Evolutionary conservation across 2,113 vertebrate genomes (phyloP).

Genomic region (human (Homo sapiens)): DNA sequence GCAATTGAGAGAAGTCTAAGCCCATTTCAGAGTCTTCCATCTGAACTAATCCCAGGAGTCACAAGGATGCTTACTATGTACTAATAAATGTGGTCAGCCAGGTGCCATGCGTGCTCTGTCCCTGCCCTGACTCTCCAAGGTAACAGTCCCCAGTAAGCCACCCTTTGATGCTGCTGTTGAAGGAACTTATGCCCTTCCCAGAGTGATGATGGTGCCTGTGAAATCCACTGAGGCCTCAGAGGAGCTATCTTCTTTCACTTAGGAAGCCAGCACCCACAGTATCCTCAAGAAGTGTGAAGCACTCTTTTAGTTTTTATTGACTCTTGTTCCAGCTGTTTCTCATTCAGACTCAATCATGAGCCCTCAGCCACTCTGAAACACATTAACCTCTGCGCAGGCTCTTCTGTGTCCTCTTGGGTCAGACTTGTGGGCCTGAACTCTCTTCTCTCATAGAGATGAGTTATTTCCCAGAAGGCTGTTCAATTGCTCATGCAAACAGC

Average conservation of each 20-base stretch:
- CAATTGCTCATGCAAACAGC: not conserved
- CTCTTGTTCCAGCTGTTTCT: not conserved
- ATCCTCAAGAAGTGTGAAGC: not conserved
- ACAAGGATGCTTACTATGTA: not conserved
- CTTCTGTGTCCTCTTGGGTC: not conserved
- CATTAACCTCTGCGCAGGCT: not conserved
- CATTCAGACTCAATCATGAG: not conserved
- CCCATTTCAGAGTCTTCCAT: not conserved
- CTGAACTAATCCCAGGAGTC: not conserved
- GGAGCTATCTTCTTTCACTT: not conserved
- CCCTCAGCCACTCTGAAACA: not conserved
- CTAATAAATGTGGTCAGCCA: not conserved
- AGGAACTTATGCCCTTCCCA: not conserved
- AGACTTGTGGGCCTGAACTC: not conserved
- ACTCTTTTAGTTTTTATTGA: not conserved
- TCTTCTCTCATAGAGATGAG: not conserved
- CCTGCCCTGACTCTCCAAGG: not conserved
- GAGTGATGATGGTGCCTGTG: not conserved
- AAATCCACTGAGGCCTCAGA: not conserved
- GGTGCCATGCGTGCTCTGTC: not conserved
- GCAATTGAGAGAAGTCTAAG: not conserved
- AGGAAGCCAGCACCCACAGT: not conserved
- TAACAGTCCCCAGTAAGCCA: not conserved
- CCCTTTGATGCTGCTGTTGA: too few species aligned
- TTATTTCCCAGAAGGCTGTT: not conserved